Percentiles rank a stretch among this genome's conserved stretches.
phyloP scores from a whole-genome alignment of 2,797 vertebrate species.

The Melanotaenia maccullochi region DNA sequence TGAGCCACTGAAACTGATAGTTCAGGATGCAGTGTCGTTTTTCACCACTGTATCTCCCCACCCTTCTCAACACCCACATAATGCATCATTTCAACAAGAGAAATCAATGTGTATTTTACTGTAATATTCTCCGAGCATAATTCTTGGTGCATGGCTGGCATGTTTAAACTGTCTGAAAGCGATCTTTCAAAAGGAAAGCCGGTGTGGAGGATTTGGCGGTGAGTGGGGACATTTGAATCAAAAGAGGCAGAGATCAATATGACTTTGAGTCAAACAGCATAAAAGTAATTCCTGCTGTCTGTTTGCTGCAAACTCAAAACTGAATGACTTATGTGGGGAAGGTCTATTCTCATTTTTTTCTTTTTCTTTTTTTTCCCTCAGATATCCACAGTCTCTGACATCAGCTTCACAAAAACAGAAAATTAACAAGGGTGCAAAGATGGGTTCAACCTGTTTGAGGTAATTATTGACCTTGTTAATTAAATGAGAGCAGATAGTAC shows the following conservation, averaged over 20 bases:
- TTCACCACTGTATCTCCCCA: slow-evolving; percentile 73
- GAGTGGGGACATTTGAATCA: slow-evolving; percentile 63
- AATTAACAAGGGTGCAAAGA: slow-evolving; percentile 21
- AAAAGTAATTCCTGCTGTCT: slow-evolving; percentile 66
- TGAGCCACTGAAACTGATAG: slow-evolving; percentile 85
- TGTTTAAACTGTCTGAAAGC: slow-evolving; percentile 68
- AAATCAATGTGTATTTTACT: slow-evolving; percentile 80
- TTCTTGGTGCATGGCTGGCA: slow-evolving; percentile 62
- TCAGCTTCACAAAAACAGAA: slow-evolving; percentile 28
- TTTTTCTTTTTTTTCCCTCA: slow-evolving; percentile 18
- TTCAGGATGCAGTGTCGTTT: slow-evolving; percentile 79
- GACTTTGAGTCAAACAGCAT: slow-evolving; percentile 75
- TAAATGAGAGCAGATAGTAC: slow-evolving; percentile 55
- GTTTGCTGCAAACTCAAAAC: slow-evolving; percentile 58
- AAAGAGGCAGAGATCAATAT: slow-evolving; percentile 72
- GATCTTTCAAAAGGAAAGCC: slow-evolving; percentile 68
- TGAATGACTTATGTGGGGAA: slow-evolving; percentile 48
- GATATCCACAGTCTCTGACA: slow-evolving; percentile 33
- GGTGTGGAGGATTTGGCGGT: slow-evolving; percentile 71
- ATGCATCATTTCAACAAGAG: slow-evolving; percentile 75
- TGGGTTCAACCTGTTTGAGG: slow-evolving; percentile 32
- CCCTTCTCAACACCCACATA: slow-evolving; percentile 79
- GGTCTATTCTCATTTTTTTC: slow-evolving; percentile 23
- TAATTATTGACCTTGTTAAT: slow-evolving; percentile 74
- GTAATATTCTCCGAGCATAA: slow-evolving; percentile 71